Evolutionary conservation across 2,888 invertebrate species (phyloP).

Genomic region (Eilema depressum): DNA sequence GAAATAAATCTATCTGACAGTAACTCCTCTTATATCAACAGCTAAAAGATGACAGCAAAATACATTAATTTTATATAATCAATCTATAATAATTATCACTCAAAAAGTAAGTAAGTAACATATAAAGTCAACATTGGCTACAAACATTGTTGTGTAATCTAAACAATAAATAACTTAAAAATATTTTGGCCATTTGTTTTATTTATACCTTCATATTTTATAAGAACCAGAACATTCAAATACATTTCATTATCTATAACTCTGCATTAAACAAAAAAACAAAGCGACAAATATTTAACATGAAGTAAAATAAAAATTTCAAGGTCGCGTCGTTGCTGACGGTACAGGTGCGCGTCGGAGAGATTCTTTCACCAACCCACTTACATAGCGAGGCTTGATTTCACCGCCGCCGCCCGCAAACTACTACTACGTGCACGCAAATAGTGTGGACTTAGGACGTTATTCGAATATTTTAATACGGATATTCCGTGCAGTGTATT

Average conservation of each 20-base stretch:
- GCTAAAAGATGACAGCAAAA: not conserved
- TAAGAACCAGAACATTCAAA: not conserved
- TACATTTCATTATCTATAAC: too few relatives aligned
- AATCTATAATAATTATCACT: not conserved
- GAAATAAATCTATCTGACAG: not conserved
- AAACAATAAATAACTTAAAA: not conserved
- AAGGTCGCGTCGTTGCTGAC: constrained; percentile 61
- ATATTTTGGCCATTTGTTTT: not conserved
- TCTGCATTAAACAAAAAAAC: not conserved
- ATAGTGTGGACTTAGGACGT: constrained; percentile 36
- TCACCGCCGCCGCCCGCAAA: constrained; percentile 63
- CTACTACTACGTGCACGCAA: constrained; percentile 35
- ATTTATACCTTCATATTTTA: not conserved
- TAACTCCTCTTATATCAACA: not conserved
- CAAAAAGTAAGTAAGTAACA: not conserved
- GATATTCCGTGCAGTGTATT: not conserved
- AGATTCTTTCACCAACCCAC: constrained; percentile 87
- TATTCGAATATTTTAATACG: constrained; percentile 8
- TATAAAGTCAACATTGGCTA: not conserved
- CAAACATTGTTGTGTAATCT: not conserved
- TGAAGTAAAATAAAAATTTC: constrained; percentile 17
- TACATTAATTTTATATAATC: not conserved
- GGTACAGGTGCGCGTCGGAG: constrained; percentile 65
- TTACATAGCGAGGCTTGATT: constrained; percentile 79
- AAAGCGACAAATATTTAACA: not conserved